A percentile compares a stretch with the other conserved stretches of the same genome.
Conservation (phyloP, 2,113 vertebrate genomes). For the Chaetodon trifascialis region DNA sequence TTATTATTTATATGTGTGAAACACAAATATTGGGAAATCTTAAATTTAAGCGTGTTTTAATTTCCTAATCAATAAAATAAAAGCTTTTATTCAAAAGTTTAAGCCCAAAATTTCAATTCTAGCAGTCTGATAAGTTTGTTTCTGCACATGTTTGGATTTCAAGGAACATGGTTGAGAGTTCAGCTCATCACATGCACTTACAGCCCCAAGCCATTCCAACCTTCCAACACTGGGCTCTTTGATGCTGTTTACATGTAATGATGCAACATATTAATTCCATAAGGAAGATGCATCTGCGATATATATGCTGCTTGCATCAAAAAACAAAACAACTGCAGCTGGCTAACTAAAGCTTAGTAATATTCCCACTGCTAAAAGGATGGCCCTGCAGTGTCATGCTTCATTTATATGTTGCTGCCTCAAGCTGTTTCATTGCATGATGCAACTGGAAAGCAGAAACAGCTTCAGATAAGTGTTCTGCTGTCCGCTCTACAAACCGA, state of each 20-base stretch:
- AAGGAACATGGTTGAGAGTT: neutral
- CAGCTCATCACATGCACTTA: neutral
- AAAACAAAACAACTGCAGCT: conserved; percentile 19
- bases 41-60: too few species aligned
- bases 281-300: conserved; percentile 3
- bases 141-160: neutral
- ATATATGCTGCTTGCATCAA: conserved; percentile 15
- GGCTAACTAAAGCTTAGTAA: neutral
- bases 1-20: too few species aligned
- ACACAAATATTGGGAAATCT: too few species aligned
- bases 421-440: conserved; percentile 35
- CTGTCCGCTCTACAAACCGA: conserved; percentile 4
- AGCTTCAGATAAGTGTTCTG: conserved; percentile 9
- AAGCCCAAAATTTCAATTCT: too few species aligned
- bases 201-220: neutral
- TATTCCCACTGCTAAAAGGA: conserved; percentile 19
- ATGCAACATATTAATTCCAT: conserved; percentile 24
- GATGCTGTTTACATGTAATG: conserved; percentile 28
- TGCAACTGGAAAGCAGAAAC: conserved; percentile 24
- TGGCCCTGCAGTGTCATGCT: conserved; percentile 41
- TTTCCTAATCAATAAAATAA: too few species aligned
- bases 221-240: neutral
- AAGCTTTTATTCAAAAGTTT: too few species aligned
- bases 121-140: neutral
- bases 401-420: conserved; percentile 34